Conservation (phyloP, 2,888 invertebrate genomes). For the Cephus sareptanus region DNA sequence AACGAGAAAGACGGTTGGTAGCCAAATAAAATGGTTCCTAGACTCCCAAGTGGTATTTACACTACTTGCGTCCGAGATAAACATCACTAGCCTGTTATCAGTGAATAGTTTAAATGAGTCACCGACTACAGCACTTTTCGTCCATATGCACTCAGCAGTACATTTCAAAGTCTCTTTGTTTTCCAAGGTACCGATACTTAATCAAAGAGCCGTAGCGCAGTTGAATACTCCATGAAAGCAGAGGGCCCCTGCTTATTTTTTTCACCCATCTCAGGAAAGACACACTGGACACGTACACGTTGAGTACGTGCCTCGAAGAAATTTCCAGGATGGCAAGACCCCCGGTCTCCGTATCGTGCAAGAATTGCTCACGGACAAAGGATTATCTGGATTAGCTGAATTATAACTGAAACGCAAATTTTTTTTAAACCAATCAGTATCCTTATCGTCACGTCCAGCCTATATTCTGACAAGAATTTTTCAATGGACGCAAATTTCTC, state of each 20-base stretch:
- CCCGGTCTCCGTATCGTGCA: not conserved
- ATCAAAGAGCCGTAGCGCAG: not conserved
- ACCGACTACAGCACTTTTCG: not conserved
- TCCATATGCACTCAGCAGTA: not conserved
- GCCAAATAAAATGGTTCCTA: not conserved
- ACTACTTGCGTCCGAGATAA: not conserved
- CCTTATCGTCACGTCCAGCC: not conserved
- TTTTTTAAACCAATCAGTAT: not conserved
- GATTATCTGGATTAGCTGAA: not conserved
- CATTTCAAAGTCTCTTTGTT: not conserved
- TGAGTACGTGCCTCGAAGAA: not conserved
- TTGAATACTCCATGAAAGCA: too few species aligned
- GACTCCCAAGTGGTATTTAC: not conserved
- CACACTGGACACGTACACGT: not conserved
- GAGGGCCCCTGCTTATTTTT: not conserved
- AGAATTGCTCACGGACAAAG: not conserved
- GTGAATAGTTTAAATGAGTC: not conserved
- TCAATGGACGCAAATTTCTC: not conserved
- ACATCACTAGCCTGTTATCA: not conserved
- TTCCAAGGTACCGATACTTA: not conserved
- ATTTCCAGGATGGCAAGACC: not conserved
- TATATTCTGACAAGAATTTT: not conserved
- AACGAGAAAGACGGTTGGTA: not conserved
- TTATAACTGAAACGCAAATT: not conserved
- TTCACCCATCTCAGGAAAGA: not conserved